Evolutionary conservation across 2,888 invertebrate genomes (phyloP), one percentile per base, ranked within the genome.

Genomic region (Myathropa florea): DNA sequence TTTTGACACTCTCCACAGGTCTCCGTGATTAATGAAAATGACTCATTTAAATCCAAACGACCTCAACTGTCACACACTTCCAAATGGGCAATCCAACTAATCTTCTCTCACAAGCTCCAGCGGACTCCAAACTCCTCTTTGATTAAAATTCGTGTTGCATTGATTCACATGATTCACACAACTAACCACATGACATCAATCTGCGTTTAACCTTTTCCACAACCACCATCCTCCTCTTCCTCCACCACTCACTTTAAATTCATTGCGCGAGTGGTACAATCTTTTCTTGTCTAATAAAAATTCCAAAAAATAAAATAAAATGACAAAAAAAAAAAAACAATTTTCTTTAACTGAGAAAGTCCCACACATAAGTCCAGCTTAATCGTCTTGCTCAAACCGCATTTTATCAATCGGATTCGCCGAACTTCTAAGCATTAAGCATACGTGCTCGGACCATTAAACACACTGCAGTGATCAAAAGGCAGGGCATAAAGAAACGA

Each of bases 351-450:
- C 46, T 46, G 46, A 46, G 18, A 46, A 46, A 46, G 46, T 46
- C 46, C 18, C 46, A 46, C 46, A 46, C 46, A 46, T 18, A 18
- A 46, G 46, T 7, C 46, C n/a, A 18, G 7, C 46, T 46, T 46
- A 46, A 46, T 46, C 18, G 46, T 70, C 59, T 81, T 60, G 28
- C 60, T 76, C 68, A 65, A 28, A 53, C 33, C 61, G 68, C 70
- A 70, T 61, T 86, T 73, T 65, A 72, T 83, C 83, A 75, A 86
- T 78, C 68, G 75, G 68, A 79, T 79, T 78, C 86, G 71, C 70
- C 61, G 75, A 79, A 83, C 30, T 71, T 79, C 83, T 79, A 86
- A 82, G 63, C 73, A 78, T 71, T 67, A 68, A 68, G 59, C 57
- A 70, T 71, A 86, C 82, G 82, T 86, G 78, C 75, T 63, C 70